A percentile compares a stretch with the other conserved stretches of the same genome.
Evolutionary conservation across 2,888 invertebrate species (phyloP).

Genomic region (Coleophora deauratella): DNA sequence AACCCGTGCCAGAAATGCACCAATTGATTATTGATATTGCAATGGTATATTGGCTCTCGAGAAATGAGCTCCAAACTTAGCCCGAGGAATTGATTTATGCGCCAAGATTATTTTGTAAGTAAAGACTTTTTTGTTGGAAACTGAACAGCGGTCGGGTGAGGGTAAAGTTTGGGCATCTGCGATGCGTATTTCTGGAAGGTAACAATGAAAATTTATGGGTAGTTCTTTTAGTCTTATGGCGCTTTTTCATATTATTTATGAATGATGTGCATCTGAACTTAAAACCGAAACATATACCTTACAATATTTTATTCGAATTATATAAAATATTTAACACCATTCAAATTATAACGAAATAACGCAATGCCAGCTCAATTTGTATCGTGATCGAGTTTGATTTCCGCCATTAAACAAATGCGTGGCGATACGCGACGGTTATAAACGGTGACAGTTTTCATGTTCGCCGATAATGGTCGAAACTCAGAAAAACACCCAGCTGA

Average conservation of each 20-base stretch:
- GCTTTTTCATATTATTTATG: too few relatives aligned
- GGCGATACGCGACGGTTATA: background rate
- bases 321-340: background rate
- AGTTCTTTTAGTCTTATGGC: too few relatives aligned
- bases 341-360: background rate
- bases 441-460: background rate
- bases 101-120: slow-evolving; percentile 9
- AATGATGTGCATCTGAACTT: too few relatives aligned
- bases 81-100: slow-evolving; percentile 20
- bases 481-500: too few relatives aligned
- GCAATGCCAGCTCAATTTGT: background rate
- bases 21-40: slow-evolving; percentile 74
- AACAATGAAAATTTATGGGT: slow-evolving; percentile 12
- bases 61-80: slow-evolving; percentile 27
- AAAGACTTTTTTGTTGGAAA: background rate
- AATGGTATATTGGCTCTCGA: slow-evolving; percentile 30
- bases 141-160: background rate
- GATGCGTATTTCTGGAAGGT: slow-evolving; percentile 12
- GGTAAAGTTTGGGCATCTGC: background rate
- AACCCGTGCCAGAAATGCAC: slow-evolving; percentile 67
- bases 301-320: background rate
- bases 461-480: too few relatives aligned
- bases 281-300: too few relatives aligned
- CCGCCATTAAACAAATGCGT: background rate
- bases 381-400: background rate